A percentile compares a stretch with the other conserved stretches of the same genome.
Evolutionary conservation across 1,140 invertebrate species (phyloP).

Genomic region (Kradibia gibbosae): DNA sequence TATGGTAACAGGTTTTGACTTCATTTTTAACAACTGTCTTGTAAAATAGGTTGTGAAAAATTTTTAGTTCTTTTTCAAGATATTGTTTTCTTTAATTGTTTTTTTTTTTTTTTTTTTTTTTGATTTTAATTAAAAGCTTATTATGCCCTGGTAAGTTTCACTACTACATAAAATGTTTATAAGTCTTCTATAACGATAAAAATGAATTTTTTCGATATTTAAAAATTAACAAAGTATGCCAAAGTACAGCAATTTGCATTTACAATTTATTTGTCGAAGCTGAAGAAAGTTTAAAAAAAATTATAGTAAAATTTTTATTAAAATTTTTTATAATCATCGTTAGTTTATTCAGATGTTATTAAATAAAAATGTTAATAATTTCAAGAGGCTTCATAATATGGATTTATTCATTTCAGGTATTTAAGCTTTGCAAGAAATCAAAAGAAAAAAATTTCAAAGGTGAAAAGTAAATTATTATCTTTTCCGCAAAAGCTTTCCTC

Average conservation of each 20-base stretch:
- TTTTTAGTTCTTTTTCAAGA: constrained; percentile 43
- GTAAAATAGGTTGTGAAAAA: constrained; percentile 12
- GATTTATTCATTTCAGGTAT: constrained; percentile 61
- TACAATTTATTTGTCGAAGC: neutral
- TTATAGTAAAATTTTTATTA: too few relatives aligned
- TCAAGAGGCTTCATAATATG: constrained; percentile 32
- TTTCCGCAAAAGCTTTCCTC: constrained; percentile 27
- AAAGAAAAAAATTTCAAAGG: constrained; percentile 57
- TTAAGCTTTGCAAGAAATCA: constrained; percentile 58
- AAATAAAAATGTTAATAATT: constrained; percentile 34
- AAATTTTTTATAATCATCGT: neutral
- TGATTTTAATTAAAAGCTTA: constrained; percentile 28
- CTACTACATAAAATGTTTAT: too few relatives aligned
- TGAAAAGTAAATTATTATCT: constrained; percentile 54
- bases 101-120: neutral
- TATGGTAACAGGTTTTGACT: constrained; percentile 32
- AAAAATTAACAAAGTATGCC: too few relatives aligned
- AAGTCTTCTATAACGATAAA: too few relatives aligned
- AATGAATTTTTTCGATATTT: too few relatives aligned
- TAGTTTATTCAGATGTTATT: constrained; percentile 10
- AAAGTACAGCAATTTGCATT: too few relatives aligned
- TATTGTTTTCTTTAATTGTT: constrained; percentile 1
- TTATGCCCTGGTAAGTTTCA: constrained; percentile 60
- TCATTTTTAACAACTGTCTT: neutral
- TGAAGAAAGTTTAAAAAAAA: too few relatives aligned